A percentile compares a stretch with the other conserved stretches of the same genome.
Evolutionary conservation across 1,140 invertebrate genomes (phyloP).

Genomic region (Cephus cinctus): DNA sequence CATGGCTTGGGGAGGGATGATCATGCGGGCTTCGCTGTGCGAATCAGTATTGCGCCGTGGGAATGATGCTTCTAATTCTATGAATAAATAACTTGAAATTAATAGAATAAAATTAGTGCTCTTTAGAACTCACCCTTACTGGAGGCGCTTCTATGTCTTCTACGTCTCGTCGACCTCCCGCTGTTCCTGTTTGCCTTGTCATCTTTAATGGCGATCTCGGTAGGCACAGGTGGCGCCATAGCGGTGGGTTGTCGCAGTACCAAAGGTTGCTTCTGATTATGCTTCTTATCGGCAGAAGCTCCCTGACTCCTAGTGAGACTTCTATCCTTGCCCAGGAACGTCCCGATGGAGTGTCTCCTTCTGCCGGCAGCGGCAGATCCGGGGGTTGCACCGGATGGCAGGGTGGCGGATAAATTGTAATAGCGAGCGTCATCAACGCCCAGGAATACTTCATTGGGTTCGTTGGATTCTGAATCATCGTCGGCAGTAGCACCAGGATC

Average conservation of each 20-base stretch:
- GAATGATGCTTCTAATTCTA: too few species aligned
- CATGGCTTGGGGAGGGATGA: too few species aligned
- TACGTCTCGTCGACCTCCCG: conserved; percentile 18
- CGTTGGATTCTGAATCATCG: conserved; percentile 24
- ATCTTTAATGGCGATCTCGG: conserved; percentile 26
- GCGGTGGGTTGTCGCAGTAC: conserved; percentile 25
- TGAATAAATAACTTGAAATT: too few species aligned
- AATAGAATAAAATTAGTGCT: background rate
- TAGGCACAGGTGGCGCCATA: conserved; percentile 34
- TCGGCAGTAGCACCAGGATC: conserved; percentile 18
- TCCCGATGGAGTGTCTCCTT: conserved; percentile 60
- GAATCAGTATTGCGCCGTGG: too few species aligned
- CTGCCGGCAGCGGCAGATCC: conserved; percentile 27
- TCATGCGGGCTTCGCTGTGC: too few species aligned
- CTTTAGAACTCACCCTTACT: conserved; percentile 26
- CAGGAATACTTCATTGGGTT: conserved; percentile 48
- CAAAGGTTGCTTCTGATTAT: conserved; percentile 11
- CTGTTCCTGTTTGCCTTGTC: conserved; percentile 19
- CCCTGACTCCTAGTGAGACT: background rate
- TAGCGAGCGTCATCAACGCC: conserved; percentile 49
- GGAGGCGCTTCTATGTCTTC: conserved; percentile 28
- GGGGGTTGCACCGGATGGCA: conserved; percentile 32
- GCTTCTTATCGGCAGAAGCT: conserved; percentile 12
- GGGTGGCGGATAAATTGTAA: conserved; percentile 54
- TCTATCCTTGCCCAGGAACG: conserved; percentile 49